These are phyloP conservation scores for Propithecus perrieri DNA, from an alignment of 2,797 vertebrate genomes.

Conservation along the genomic window DNA sequence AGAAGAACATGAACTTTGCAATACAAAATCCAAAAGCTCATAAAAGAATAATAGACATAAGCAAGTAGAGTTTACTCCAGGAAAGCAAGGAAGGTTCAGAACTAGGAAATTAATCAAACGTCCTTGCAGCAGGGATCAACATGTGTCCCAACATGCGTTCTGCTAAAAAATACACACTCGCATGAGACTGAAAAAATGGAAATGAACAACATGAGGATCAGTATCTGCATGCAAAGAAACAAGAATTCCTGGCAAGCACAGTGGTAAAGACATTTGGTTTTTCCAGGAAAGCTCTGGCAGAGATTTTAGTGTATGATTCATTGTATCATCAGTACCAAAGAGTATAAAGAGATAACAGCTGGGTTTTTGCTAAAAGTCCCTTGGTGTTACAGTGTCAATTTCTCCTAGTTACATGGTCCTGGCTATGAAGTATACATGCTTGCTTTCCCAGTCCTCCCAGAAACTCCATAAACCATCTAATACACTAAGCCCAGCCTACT, in stretches of 20 bases:
- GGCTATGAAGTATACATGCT: not conserved
- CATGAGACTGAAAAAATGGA: not conserved
- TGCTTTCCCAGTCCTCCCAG: not conserved
- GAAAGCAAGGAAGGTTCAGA: slow-evolving; percentile 4
- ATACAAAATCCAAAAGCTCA: not conserved
- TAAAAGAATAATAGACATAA: not conserved
- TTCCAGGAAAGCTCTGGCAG: not conserved
- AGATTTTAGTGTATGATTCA: not conserved
- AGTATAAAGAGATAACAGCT: not conserved
- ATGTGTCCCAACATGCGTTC: not conserved
- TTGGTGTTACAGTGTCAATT: not conserved
- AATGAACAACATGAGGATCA: not conserved
- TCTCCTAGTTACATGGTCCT: not conserved
- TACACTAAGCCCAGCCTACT: not conserved
- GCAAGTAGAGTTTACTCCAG: not conserved
- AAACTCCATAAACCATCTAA: not conserved
- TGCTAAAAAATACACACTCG: not conserved
- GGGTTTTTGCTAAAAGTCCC: not conserved
- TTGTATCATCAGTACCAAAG: not conserved
- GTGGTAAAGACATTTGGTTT: not conserved
- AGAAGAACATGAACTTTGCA: not conserved
- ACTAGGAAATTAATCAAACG: slow-evolving; percentile 20
- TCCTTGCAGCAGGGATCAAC: not conserved
- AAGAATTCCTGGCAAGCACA: not conserved
- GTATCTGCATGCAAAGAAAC: not conserved